These are phyloP conservation scores for Ptychoptera contaminata DNA, from an alignment of 2,888 invertebrate species.

Conservation along the genomic window DNA sequence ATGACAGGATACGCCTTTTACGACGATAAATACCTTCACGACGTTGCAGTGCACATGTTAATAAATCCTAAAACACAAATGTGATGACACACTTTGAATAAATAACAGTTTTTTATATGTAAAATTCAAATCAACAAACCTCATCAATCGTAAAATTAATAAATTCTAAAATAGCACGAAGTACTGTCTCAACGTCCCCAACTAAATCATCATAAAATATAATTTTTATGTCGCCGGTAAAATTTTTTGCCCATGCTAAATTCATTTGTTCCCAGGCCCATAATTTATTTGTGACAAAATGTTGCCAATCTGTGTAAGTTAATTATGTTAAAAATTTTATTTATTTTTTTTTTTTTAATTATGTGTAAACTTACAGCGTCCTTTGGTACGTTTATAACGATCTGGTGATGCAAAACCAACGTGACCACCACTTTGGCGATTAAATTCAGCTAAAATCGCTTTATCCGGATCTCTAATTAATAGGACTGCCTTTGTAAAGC, in stretches of 20 bases:
- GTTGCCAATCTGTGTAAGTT: constrained; percentile 46
- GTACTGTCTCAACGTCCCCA: constrained; percentile 38
- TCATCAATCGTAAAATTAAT: constrained; percentile 38
- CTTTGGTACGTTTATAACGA: constrained; percentile 43
- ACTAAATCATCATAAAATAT: constrained; percentile 56
- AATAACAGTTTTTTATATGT: neutral
- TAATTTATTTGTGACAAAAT: constrained; percentile 50
- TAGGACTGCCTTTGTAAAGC: constrained; percentile 50
- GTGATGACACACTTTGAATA: neutral
- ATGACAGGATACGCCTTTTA: constrained; percentile 44
- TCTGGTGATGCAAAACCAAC: constrained; percentile 60
- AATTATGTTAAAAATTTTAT: neutral
- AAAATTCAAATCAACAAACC: constrained; percentile 19
- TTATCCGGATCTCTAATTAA: constrained; percentile 55
- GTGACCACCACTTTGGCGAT: constrained; percentile 64
- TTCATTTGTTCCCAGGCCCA: constrained; percentile 53
- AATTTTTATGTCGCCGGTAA: constrained; percentile 49
- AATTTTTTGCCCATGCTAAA: constrained; percentile 51
- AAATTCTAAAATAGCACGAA: constrained; percentile 42
- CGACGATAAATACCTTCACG: constrained; percentile 59
- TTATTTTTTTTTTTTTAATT: neutral
- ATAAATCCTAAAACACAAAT: constrained; percentile 26
- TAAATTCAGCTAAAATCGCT: constrained; percentile 57
- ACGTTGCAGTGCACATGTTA: constrained; percentile 42
- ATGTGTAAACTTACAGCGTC: constrained; percentile 36